phyloP scores from a whole-genome alignment of 1,140 invertebrate genomes.

The Meloidogyne chitwoodi region DNA sequence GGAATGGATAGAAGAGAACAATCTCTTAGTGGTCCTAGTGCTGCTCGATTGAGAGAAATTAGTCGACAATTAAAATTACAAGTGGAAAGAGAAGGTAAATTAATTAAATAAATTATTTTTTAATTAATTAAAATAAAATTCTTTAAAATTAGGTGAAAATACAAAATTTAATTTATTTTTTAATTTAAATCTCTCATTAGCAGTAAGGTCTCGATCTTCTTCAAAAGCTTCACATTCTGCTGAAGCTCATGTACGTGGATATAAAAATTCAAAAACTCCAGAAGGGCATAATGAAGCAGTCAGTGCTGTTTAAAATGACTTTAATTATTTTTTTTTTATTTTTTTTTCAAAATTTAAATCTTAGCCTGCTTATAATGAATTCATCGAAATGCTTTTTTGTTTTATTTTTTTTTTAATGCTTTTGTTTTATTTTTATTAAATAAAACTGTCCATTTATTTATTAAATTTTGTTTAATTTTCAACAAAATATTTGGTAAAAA shows the following conservation, averaged over 20 bases:
- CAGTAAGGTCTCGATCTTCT: neutral
- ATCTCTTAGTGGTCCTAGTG: slow-evolving; percentile 56
- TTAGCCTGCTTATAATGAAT: neutral
- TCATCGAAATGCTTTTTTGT: neutral
- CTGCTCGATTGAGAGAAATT: slow-evolving; percentile 55
- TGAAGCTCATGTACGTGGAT: neutral
- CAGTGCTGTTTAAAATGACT: neutral
- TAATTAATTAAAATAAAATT: too few species aligned
- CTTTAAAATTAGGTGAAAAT: too few species aligned
- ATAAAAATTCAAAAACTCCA: neutral
- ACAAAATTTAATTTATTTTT: too few species aligned
- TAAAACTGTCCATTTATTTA: neutral
- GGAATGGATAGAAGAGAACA: slow-evolving; percentile 52
- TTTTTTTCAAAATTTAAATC: neutral
- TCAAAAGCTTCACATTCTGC: neutral
- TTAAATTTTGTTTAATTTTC: too few species aligned
- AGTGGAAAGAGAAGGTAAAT: slow-evolving; percentile 47
- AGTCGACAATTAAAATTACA: slow-evolving; percentile 57
- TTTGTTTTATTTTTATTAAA: neutral
- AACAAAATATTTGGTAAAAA: too few species aligned
- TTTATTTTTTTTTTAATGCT: neutral
- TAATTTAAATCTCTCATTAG: neutral
- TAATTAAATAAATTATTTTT: too few species aligned
- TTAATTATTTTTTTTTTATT: neutral
- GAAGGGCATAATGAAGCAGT: neutral